phyloP scores from a whole-genome alignment of 2,888 invertebrate genomes.

The Rosalia funebris region DNA sequence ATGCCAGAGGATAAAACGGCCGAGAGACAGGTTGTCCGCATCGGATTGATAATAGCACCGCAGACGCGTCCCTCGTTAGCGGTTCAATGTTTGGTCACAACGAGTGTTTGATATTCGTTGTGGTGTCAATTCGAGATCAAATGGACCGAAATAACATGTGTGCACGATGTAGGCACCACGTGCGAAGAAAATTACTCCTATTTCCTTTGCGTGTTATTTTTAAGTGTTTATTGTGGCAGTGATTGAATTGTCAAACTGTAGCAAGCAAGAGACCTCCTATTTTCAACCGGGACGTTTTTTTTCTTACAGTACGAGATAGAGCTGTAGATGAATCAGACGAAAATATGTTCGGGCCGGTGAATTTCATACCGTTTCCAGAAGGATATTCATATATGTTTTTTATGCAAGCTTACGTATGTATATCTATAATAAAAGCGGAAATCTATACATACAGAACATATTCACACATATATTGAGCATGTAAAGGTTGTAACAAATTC shows the following conservation, averaged over 20 bases:
- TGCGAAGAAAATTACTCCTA: constrained; percentile 53
- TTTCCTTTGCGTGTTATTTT: constrained; percentile 53
- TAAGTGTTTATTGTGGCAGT: constrained; percentile 37
- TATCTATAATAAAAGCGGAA: no score
- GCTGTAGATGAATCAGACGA: no score
- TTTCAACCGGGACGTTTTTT: constrained; percentile 2
- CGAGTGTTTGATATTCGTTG: constrained; percentile 50
- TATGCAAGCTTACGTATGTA: no score
- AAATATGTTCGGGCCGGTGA: no score
- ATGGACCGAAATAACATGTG: constrained; percentile 50
- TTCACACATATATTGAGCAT: no score
- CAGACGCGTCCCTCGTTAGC: constrained; percentile 47
- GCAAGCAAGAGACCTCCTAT: not conserved
- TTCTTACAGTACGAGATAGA: not conserved
- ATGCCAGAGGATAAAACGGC: no score
- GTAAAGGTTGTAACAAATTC: no score
- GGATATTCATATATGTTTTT: no score
- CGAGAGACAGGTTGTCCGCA: no score
- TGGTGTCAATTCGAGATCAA: constrained; percentile 53
- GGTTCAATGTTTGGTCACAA: constrained; percentile 41
- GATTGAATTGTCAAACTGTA: constrained; percentile 35
- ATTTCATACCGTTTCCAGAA: no score
- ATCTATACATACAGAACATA: no score
- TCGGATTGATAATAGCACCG: no score
- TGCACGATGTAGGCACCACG: constrained; percentile 49